Percentiles rank a stretch among this genome's conserved stretches.
phyloP scores from a whole-genome alignment of 2,113 vertebrate genomes.

The Turdus rufiventris region DNA sequence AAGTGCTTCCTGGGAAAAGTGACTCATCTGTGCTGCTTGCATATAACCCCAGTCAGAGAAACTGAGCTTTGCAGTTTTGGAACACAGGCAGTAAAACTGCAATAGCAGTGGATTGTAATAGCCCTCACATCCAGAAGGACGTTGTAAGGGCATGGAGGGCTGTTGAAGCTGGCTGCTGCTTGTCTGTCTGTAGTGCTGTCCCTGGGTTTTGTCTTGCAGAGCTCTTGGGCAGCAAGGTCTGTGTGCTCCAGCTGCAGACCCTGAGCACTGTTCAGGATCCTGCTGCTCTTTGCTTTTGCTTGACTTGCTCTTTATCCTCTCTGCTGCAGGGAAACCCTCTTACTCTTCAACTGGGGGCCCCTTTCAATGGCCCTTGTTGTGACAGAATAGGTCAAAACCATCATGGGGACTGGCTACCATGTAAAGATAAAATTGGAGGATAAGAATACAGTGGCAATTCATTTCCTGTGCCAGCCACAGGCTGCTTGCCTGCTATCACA shows the following conservation, averaged over 20 bases:
- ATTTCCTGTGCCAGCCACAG: neutral
- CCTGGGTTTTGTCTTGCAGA: neutral
- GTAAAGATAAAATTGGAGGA: neutral
- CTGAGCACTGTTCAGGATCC: neutral
- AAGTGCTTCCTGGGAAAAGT: neutral
- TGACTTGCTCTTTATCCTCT: neutral
- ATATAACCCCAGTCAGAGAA: neutral
- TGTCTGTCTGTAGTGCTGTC: neutral
- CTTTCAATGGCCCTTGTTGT: neutral
- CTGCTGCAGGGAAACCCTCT: neutral
- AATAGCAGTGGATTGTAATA: neutral
- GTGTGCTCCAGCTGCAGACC: neutral
- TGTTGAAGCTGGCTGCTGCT: neutral
- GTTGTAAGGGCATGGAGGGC: neutral
- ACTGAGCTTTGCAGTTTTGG: neutral
- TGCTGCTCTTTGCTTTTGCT: neutral
- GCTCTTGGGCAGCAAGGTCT: neutral
- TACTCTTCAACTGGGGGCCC: neutral
- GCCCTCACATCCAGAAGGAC: neutral
- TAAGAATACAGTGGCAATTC: neutral
- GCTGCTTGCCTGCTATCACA: neutral
- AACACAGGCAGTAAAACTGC: fast-evolving
- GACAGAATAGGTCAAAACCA: no score
- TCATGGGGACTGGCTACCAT: neutral
- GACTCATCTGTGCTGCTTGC: neutral